These are phyloP conservation scores for Tanaodytes sp. DNA, from an alignment of 2,888 invertebrate species.

Conservation along the genomic window DNA sequence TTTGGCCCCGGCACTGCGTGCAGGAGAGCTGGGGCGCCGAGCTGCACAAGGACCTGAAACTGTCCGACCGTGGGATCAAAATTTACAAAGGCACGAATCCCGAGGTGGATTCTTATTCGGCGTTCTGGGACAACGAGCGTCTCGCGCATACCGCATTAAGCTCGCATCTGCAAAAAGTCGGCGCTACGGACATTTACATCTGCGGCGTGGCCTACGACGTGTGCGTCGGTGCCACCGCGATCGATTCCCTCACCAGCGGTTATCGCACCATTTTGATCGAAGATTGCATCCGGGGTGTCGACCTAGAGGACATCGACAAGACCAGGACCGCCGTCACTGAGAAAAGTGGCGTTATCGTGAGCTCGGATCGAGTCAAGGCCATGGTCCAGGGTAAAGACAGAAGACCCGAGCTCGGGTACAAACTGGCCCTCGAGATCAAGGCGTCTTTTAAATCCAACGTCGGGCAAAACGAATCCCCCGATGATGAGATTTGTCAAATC, in stretches of 20 bases:
- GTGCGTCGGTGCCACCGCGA: slow-evolving; percentile 93
- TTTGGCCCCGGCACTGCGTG: slow-evolving; percentile 98
- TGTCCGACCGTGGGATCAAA: slow-evolving; percentile 83
- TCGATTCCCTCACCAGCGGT: slow-evolving; percentile 91
- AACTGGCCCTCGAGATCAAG: slow-evolving; percentile 88
- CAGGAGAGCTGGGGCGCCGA: slow-evolving; percentile 97
- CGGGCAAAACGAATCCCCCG: too few species aligned
- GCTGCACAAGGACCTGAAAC: slow-evolving; percentile 90
- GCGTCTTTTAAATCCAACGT: too few species aligned
- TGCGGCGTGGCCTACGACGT: slow-evolving; percentile 97
- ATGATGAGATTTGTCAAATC: too few species aligned
- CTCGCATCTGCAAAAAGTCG: slow-evolving; percentile 84
- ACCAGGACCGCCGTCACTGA: slow-evolving; percentile 84
- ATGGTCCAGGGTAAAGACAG: slow-evolving; percentile 93
- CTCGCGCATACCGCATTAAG: slow-evolving; percentile 88
- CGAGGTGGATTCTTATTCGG: slow-evolving; percentile 97
- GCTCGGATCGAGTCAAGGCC: slow-evolving; percentile 84
- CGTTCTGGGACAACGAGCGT: slow-evolving; percentile 98
- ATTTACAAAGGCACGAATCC: slow-evolving; percentile 94
- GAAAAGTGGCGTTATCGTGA: slow-evolving; percentile 86
- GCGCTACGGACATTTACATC: slow-evolving; percentile 92
- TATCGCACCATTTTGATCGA: slow-evolving; percentile 91
- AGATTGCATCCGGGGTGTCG: slow-evolving; percentile 92
- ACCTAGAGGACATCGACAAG: slow-evolving; percentile 86
- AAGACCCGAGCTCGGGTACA: slow-evolving; percentile 89